Evolutionary conservation across 2,113 vertebrate species (phyloP).

Genomic region (Lipotes vexillifer): DNA sequence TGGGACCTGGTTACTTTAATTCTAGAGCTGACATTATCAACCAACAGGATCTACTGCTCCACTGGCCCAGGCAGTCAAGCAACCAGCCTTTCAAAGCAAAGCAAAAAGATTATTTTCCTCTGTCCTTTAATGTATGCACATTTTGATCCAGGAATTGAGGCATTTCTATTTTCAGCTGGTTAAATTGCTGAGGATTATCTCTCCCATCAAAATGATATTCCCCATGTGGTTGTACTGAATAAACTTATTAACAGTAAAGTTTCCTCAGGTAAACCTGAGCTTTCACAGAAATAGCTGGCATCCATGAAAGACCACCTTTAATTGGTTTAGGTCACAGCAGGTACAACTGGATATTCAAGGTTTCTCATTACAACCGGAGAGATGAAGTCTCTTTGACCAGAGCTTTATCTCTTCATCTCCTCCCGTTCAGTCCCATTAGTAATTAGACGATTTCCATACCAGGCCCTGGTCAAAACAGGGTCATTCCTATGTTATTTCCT

Average conservation of each 20-base stretch:
- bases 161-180: constrained; percentile 23
- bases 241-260: constrained; percentile 33
- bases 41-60: not conserved
- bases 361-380: constrained; percentile 29
- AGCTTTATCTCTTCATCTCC: not conserved
- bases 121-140: not conserved
- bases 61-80: not conserved
- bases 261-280: constrained; percentile 12
- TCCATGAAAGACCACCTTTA: constrained; percentile 29
- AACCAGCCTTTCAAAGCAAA: not conserved
- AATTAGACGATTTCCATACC: constrained; percentile 15
- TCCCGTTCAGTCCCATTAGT: not conserved
- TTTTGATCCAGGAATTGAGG: not conserved
- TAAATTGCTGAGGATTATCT: constrained; percentile 19
- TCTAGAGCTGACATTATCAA: not conserved
- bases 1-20: not conserved
- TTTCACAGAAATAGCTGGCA: not conserved
- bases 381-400: not conserved
- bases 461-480: not conserved
- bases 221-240: not conserved
- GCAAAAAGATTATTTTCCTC: not conserved
- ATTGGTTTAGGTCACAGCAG: constrained; percentile 31
- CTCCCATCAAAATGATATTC: constrained; percentile 10
- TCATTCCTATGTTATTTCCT: not conserved
- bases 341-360: not conserved